A percentile compares a stretch with the other conserved stretches of the same genome.
These are phyloP conservation scores for Trichogramma evanescens DNA, from an alignment of 2,888 invertebrate species.

Conservation along the genomic window DNA sequence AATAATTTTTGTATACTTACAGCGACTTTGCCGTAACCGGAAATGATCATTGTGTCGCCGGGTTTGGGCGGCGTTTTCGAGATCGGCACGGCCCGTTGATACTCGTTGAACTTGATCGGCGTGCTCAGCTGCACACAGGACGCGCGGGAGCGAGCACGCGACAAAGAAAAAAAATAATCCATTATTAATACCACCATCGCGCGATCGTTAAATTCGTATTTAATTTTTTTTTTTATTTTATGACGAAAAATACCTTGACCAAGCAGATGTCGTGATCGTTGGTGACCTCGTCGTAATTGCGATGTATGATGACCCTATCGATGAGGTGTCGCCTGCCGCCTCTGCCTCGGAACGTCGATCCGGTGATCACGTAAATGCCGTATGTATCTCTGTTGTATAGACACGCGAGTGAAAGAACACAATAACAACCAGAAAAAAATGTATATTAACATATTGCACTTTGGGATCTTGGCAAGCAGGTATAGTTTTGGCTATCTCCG, in stretches of 20 bases:
- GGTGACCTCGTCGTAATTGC: constrained; percentile 13
- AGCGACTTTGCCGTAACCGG: constrained; percentile 21
- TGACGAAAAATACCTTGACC: constrained; percentile 11
- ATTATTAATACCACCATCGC: too few species aligned
- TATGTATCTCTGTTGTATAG: constrained; percentile 3
- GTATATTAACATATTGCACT: not conserved
- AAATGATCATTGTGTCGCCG: constrained; percentile 17
- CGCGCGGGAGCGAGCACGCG: too few species aligned
- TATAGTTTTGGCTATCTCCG: not conserved
- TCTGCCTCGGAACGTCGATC: constrained; percentile 12
- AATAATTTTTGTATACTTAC: constrained; percentile 9
- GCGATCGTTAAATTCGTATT: too few species aligned
- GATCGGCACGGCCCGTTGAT: constrained; percentile 13
- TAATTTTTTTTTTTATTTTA: not conserved
- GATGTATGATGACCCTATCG: constrained; percentile 12
- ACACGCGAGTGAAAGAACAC: not conserved
- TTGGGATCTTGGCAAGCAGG: too few species aligned
- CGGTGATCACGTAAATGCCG: constrained; percentile 8
- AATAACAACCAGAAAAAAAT: not conserved
- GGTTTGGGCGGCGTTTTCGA: constrained; percentile 8
- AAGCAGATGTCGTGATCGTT: constrained; percentile 19
- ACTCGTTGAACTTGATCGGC: constrained; percentile 12
- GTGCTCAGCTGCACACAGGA: constrained; percentile 4
- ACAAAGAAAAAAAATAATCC: not conserved
- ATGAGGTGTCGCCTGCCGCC: constrained; percentile 17